Base-by-base conservation (phyloP, 2,113 vertebrate genomes). In the Myodes glareolus region DNA sequence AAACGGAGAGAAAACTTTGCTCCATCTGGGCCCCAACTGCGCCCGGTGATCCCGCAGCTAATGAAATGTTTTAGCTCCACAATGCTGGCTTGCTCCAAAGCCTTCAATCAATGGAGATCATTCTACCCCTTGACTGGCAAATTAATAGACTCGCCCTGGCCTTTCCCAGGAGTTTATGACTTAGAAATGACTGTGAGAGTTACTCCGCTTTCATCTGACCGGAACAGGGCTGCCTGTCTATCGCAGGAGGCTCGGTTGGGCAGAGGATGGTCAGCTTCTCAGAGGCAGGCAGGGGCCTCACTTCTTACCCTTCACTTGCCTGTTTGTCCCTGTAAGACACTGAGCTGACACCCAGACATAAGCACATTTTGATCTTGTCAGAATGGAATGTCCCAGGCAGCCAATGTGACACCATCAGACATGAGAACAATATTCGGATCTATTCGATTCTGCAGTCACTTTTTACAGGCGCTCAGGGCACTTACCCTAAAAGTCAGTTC, bases 81-180 rank as follows among this genome's bases (percentile, higher is more conserved):
- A 93, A 94, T 65, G 96, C 97, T 70, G 61, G 87, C 97, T 97
- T 77, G 4, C 23, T 94, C 96, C 73, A 47, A 70, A 94, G 96
- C 90, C 85, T 81, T 68, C 96, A 17, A 95, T 97, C 92, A 92
- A 96, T 97, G 97, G 17, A 85, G 82, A 98, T 94, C 21, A 95
- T 72, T 61, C 97, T 45, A 93, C 91, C 82, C n/a, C 97, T 97
- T 82, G 97, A 91, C 93, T 45, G 96, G 88, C 81, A 92, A 80
- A 78, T 95, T 96, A 96, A 70, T 88, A 82, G 70, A 52, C 5
- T 96, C 89, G 13, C 67, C 5, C 90, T 76, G 84, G 13, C 7
- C 81, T 95, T 96, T 91, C 94, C 2, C 0, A 93, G 90, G 97
- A 36, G 72, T 95, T 97, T 97, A 97, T 97, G 95, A 75, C 94